Percentiles rank a stretch among this genome's conserved stretches.
phyloP scores from a whole-genome alignment of 2,797 vertebrate genomes.

The Anguilla anguilla region DNA sequence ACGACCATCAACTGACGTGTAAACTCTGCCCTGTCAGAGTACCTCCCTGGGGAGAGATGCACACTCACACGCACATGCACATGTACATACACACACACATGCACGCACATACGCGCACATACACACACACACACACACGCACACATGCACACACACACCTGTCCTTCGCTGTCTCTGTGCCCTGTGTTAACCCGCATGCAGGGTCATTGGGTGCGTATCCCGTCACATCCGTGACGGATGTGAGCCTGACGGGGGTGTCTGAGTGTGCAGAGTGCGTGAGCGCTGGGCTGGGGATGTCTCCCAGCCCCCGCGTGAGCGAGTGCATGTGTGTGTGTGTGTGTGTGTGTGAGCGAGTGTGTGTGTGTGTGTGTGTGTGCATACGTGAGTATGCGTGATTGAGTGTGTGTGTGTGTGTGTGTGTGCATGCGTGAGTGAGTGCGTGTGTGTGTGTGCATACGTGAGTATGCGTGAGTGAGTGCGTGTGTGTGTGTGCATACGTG shows the following conservation, averaged over 20 bases:
- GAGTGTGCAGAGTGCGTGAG: slow-evolving; percentile 31
- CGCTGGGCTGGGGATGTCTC: slow-evolving; percentile 19
- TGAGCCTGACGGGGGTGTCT: not conserved
- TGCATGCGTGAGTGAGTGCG: not conserved
- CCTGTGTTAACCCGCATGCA: not conserved
- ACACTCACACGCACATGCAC: not conserved
- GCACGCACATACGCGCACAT: too few relatives aligned
- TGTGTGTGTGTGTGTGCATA: not conserved
- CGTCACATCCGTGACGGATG: slow-evolving; percentile 37
- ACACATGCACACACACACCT: too few relatives aligned
- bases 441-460: not conserved
- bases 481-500: too few relatives aligned
- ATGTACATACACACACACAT: too few relatives aligned
- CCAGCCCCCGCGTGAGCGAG: not conserved
- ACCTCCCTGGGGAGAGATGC: too few relatives aligned
- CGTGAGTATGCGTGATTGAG: not conserved
- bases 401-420: not conserved
- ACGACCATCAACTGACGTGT: not conserved
- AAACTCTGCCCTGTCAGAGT: too few relatives aligned
- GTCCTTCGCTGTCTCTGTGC: not conserved
- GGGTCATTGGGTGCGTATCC: slow-evolving; percentile 6
- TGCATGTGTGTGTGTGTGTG: too few relatives aligned
- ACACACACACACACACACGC: too few relatives aligned
- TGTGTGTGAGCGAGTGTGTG: not conserved
- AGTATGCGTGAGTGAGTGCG: too few relatives aligned